Percentiles rank a stretch among this genome's conserved stretches.
Evolutionary conservation across 2,797 vertebrate genomes (phyloP).

Genomic region (Propithecus deckenii): DNA sequence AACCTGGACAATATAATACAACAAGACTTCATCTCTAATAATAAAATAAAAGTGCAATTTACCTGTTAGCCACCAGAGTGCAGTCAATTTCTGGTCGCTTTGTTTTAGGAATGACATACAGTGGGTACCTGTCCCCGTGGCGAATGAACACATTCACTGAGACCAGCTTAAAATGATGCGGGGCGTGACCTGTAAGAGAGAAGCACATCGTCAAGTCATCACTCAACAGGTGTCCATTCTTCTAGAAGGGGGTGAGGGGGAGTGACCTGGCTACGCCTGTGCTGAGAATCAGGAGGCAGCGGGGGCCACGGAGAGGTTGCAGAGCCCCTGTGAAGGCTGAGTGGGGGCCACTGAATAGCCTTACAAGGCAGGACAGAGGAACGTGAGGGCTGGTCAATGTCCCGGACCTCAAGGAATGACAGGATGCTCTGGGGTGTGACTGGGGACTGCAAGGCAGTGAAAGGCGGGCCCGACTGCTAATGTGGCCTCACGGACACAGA

Average conservation of each 20-base stretch:
- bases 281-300: background rate
- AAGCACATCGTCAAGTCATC: background rate
- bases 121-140: conserved; percentile 96
- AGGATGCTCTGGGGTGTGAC: background rate
- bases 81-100: conserved; percentile 95
- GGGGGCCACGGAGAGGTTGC: background rate
- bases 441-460: background rate
- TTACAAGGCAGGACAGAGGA: background rate
- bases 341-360: background rate
- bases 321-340: background rate
- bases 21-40: background rate
- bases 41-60: conserved; percentile 55
- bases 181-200: conserved; percentile 91
- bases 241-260: background rate
- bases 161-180: conserved; percentile 94
- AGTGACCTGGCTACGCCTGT: background rate
- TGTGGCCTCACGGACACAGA: background rate
- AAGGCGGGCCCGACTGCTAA: background rate
- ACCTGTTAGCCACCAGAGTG: conserved; percentile 91
- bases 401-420: background rate
- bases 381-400: rapidly evolving
- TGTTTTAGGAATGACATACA: conserved; percentile 97
- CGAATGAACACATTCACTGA: conserved; percentile 97
- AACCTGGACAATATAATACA: background rate
- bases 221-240: background rate